phyloP scores from a whole-genome alignment of 64 coral and sea anemone species.

The Pocillopora verrucosa region DNA sequence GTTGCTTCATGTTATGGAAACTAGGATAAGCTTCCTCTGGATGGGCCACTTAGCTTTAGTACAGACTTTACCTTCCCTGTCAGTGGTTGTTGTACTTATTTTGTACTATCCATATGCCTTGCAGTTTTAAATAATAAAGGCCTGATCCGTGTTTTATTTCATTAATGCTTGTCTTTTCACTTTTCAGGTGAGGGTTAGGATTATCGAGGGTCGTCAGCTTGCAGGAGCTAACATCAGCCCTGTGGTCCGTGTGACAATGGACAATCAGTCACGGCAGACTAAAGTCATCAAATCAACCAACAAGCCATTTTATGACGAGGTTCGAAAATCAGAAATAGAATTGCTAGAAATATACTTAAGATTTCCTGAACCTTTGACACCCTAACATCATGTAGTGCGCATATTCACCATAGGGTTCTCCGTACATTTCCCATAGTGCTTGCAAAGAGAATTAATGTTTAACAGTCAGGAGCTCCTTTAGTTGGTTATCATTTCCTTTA shows the following conservation, averaged over 20 bases:
- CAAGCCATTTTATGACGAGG: constrained; percentile 97
- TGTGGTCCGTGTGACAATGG: constrained; percentile 76
- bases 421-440: not conserved
- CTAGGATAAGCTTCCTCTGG: too few species aligned
- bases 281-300: constrained; percentile 81
- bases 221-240: constrained; percentile 91
- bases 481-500: too few species aligned
- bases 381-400: too few species aligned
- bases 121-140: too few species aligned
- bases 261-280: constrained; percentile 80
- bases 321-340: not conserved
- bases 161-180: not conserved
- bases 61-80: too few species aligned
- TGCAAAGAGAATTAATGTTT: too few species aligned
- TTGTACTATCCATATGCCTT: not conserved
- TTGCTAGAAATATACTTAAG: not conserved
- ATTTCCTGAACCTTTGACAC: too few species aligned
- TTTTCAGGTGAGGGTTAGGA: constrained; percentile 79
- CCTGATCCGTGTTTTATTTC: too few species aligned
- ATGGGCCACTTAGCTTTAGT: too few species aligned
- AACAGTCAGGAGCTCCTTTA: too few species aligned
- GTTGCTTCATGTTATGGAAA: too few species aligned
- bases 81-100: not conserved
- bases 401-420: not conserved
- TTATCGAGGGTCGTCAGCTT: constrained; percentile 89